phyloP scores from a whole-genome alignment of 2,797 vertebrate genomes.

The Sebastolobus alascanus region DNA sequence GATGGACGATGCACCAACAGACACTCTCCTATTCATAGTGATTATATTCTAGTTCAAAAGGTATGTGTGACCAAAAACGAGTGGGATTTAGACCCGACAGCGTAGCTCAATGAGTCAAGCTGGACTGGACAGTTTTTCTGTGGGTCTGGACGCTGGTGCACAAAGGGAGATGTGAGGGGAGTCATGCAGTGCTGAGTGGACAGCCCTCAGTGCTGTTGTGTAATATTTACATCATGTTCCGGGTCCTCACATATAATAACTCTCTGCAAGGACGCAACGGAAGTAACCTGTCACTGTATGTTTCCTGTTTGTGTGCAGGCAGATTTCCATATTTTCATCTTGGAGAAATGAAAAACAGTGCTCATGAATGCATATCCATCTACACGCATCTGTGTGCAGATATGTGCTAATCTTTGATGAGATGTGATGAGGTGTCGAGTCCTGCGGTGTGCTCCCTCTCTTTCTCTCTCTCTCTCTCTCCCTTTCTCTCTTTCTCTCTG shows the following conservation, averaged over 20 bases:
- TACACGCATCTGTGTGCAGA: constrained; percentile 56
- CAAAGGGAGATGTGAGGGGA: constrained; percentile 39
- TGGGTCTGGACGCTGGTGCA: constrained; percentile 13
- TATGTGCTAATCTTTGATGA: constrained; percentile 71
- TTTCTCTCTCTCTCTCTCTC: constrained; percentile 36
- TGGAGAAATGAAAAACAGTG: neutral
- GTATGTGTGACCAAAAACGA: neutral
- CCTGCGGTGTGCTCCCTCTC: constrained; percentile 65
- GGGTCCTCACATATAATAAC: constrained; percentile 29
- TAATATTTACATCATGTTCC: constrained; percentile 49
- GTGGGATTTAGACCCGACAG: neutral
- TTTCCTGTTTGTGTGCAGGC: constrained; percentile 6
- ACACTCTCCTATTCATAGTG: neutral
- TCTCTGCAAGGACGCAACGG: constrained; percentile 35
- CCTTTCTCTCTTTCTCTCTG: constrained; percentile 10
- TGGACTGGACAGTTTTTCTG: constrained; percentile 7
- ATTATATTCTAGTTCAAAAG: constrained; percentile 8
- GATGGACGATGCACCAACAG: neutral
- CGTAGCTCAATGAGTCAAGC: constrained; percentile 11
- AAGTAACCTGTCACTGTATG: constrained; percentile 35
- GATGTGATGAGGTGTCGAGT: constrained; percentile 70
- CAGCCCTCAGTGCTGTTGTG: constrained; percentile 59
- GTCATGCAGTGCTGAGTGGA: constrained; percentile 38
- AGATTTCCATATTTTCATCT: constrained; percentile 4
- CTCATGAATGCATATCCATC: constrained; percentile 6